Evolutionary conservation across 2,888 invertebrate species (phyloP), one percentile per base, ranked within the genome.

Genomic region (Unio delphinus): DNA sequence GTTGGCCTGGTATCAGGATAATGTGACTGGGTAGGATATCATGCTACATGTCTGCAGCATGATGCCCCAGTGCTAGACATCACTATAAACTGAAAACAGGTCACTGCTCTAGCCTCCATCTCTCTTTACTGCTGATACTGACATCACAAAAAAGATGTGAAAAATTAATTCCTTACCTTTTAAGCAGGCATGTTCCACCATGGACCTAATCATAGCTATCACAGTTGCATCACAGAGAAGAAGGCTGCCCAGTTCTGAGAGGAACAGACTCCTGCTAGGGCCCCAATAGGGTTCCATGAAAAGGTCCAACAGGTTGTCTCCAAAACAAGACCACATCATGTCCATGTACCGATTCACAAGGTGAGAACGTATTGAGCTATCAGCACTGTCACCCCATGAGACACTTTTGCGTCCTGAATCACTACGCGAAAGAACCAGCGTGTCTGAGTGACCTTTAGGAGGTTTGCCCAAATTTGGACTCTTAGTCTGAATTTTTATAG

Each of bases 301-400:
- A 74, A 86, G 84, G 64, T 82, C 75, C 63, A 81, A 81, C 61
- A 89, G 72, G 67, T 86, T 83, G 30, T 76, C 76, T 20, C 86
- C 87, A 71, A 88, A 86, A 68, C 83, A 80, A 66, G 80, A 81
- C 89, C 89, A 89, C 70, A 89, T 74, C 57, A 81, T 74, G 61
- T 87, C 86, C 81, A 88, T 81, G 80, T 89, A 89, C 62, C 81
- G 80, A 45, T 80, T 74, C 15, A 71, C 73, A 20, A 88, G 80
- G 69, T 87, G 85, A 60, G 80, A 78, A 45, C 84, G 82, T 30
- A 88, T 83, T 17, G 86, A 82, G 55, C 80, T 80, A 65, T 89
- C 86, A 17, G 83, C 87, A 56, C 87, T 84, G 70, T 89, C 89
- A 5, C 88, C 87, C 89, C 89, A 89, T 5, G 89, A 88, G 23